These are phyloP conservation scores for Piaya cayana DNA, from an alignment of 2,113 vertebrate species.

Conservation along the genomic window DNA sequence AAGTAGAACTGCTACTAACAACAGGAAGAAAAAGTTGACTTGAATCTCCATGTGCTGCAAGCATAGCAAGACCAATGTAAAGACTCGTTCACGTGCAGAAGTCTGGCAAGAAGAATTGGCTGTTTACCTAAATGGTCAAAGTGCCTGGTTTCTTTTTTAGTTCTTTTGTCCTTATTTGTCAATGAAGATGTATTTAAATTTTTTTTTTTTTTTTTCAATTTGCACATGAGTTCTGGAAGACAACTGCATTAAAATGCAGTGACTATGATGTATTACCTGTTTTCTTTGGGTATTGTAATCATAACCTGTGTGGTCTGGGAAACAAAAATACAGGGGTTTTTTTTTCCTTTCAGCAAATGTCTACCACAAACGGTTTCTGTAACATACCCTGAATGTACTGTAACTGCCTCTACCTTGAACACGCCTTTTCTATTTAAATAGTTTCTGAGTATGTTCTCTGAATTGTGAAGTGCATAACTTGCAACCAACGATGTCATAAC, in stretches of 20 bases:
- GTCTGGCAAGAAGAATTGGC: conserved; percentile 47
- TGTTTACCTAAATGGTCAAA: conserved; percentile 63
- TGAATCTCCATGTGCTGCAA: conserved; percentile 51
- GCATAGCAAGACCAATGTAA: conserved; percentile 50
- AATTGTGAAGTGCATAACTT: conserved; percentile 45
- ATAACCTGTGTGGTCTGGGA: conserved; percentile 60
- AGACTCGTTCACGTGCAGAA: conserved; percentile 47
- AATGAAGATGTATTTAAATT: conserved; percentile 48
- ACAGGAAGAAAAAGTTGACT: conserved; percentile 21
- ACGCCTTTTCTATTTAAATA: conserved; percentile 55
- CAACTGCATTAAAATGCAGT: conserved; percentile 34
- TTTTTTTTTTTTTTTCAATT: conserved; percentile 45
- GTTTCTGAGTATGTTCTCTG: conserved; percentile 37
- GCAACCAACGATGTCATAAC: conserved; percentile 29
- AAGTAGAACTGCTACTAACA: conserved; percentile 31
- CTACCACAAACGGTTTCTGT: conserved; percentile 52
- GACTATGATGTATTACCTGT: neutral
- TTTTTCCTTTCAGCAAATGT: conserved; percentile 56
- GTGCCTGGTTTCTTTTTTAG: conserved; percentile 67
- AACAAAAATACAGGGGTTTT: conserved; percentile 29
- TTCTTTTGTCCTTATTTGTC: conserved; percentile 42
- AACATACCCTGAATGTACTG: conserved; percentile 65
- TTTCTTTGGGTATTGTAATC: conserved; percentile 56
- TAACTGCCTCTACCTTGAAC: conserved; percentile 70
- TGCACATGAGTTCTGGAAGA: conserved; percentile 60